Conservation (phyloP, 2,888 invertebrate genomes). For the Alviniconcha strummeri region DNA sequence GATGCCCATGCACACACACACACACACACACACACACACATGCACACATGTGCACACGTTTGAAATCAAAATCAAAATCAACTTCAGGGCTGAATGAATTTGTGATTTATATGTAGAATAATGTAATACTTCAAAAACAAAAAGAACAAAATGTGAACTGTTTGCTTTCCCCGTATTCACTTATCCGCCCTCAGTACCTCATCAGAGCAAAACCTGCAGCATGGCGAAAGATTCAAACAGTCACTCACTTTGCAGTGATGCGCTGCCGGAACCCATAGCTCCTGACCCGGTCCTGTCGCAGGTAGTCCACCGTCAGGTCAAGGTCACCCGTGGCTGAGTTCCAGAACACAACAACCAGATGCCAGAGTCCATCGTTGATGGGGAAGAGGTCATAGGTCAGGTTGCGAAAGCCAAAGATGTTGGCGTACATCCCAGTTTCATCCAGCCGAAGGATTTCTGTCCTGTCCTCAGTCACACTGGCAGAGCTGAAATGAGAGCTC, state of each 20-base stretch:
- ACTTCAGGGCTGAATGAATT: too few species aligned
- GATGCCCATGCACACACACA: too few species aligned
- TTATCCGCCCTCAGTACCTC: too few species aligned
- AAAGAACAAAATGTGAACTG: too few species aligned
- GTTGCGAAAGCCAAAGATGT: not conserved
- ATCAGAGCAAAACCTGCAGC: not conserved
- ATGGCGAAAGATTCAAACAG: not conserved
- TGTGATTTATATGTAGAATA: too few species aligned
- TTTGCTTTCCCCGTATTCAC: too few species aligned
- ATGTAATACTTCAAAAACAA: too few species aligned
- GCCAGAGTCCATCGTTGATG: slow-evolving; percentile 40
- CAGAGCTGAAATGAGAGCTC: slow-evolving; percentile 20
- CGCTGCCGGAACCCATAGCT: slow-evolving; percentile 3
- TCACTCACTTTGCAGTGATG: slow-evolving; percentile 25
- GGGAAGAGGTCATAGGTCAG: slow-evolving; percentile 27
- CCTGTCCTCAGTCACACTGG: not conserved
- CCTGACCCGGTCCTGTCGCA: slow-evolving; percentile 14
- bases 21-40: too few species aligned
- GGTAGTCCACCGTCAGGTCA: slow-evolving; percentile 34
- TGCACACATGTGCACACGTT: too few species aligned
- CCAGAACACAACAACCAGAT: slow-evolving; percentile 34
- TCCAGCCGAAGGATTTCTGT: slow-evolving; percentile 15
- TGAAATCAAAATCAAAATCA: too few species aligned
- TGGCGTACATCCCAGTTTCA: slow-evolving; percentile 23
- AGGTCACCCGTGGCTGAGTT: slow-evolving; percentile 27